phyloP scores from a whole-genome alignment of 1,140 invertebrate genomes.

The Pseudoatta argentina region DNA sequence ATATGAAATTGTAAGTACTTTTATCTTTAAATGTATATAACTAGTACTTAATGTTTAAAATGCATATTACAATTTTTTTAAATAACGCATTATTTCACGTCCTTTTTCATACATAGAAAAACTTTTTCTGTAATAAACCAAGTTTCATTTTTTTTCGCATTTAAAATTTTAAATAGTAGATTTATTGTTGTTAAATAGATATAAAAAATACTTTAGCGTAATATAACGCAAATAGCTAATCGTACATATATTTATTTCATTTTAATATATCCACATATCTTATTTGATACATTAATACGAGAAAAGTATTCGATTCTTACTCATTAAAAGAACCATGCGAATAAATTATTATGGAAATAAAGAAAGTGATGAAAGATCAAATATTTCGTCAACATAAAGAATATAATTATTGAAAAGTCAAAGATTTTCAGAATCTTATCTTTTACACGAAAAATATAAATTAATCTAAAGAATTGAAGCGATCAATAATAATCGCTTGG shows the following conservation, averaged over 20 bases:
- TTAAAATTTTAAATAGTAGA: not conserved
- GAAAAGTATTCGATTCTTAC: no score
- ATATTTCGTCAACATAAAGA: no score
- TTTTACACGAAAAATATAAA: no score
- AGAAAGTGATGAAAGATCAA: no score
- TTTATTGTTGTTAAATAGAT: not conserved
- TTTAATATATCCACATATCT: not conserved
- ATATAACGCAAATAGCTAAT: not conserved
- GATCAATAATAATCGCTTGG: no score
- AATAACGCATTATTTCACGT: not conserved
- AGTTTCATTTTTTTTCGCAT: not conserved
- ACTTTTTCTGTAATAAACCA: not conserved
- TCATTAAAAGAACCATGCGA: no score
- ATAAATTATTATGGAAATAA: no score
- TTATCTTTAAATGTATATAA: not conserved
- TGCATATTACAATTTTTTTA: not conserved
- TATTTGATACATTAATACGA: not conserved
- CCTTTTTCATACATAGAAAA: not conserved
- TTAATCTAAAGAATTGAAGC: no score
- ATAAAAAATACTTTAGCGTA: not conserved
- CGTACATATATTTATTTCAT: not conserved
- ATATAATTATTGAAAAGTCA: no score
- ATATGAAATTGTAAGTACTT: not conserved
- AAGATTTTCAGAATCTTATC: no score
- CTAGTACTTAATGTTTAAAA: not conserved